These are phyloP conservation scores for Netelia inedita DNA, from an alignment of 2,888 invertebrate species.

Conservation along the genomic window DNA sequence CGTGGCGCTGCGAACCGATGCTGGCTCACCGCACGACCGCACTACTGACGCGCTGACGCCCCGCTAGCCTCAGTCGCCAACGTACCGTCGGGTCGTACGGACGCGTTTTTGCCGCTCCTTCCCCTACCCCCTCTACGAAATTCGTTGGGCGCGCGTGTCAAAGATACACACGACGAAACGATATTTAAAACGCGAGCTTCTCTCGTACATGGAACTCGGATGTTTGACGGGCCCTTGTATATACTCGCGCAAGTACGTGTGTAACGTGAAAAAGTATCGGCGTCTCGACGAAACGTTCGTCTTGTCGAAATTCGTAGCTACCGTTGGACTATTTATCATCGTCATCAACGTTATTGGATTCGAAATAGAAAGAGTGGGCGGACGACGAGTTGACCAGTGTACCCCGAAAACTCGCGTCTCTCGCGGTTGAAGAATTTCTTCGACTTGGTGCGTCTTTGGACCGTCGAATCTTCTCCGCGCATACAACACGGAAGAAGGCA, in stretches of 20 bases:
- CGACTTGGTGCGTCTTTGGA: slow-evolving; percentile 3
- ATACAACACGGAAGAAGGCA: slow-evolving; percentile 30
- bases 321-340: neutral
- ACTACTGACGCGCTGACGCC: slow-evolving; percentile 48
- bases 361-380: neutral
- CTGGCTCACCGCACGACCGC: slow-evolving; percentile 18
- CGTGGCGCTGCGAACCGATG: neutral
- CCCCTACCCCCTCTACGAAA: neutral
- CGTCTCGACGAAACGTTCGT: neutral
- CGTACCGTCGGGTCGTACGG: slow-evolving; percentile 70
- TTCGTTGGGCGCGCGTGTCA: slow-evolving; percentile 59
- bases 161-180: slow-evolving; percentile 4
- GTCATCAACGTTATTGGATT: neutral
- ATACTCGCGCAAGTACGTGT: neutral
- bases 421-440: slow-evolving; percentile 24
- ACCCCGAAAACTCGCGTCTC: slow-evolving; percentile 44
- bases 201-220: neutral
- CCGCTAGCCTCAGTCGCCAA: slow-evolving; percentile 66
- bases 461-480: neutral
- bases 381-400: slow-evolving; percentile 24
- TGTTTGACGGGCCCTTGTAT: neutral
- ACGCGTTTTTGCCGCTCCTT: slow-evolving; percentile 25
- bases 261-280: neutral
- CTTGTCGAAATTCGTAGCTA: neutral
- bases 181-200: slow-evolving; percentile 12